Base-by-base conservation (phyloP, 2,888 invertebrate genomes). In the Helicoverpa assulta region DNA sequence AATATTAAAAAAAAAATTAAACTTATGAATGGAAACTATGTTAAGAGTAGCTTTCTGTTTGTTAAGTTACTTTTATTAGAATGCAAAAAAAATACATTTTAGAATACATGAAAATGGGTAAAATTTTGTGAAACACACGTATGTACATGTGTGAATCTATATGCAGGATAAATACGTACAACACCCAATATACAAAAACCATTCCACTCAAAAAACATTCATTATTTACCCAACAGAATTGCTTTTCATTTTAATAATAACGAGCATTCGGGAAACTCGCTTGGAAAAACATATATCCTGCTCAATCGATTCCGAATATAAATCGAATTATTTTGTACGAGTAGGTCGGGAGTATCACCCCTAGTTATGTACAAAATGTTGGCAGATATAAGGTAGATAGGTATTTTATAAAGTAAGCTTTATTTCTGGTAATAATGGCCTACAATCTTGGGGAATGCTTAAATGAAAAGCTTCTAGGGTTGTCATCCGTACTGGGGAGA, bases 281-380 rank as follows among this genome's bases (percentile, higher is more conserved):
- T 37, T 19, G 68, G 50, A 57, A 76, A 40, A 52, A 76, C 18
- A 50, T 40, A 57, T 29, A 7, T 54, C 21, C 21, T 37, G 12
- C 51, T 62, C 50, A 55, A 58, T 81, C 21, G 55, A 47, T 54
- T 51, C 73, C 51, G 76, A 77, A 81, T 77, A 81, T 77, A 77
- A 77, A 77, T 77, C 63, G 76, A 77, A 77, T 77, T 55, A 77
- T 78, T 73, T 73, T n/a, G 16, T 47, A 51, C 29, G 26, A 8
- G 51, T 14, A 56, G 71, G 78, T 71, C 54, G 56, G 52, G 62
- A 33, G 61, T 54, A 47, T 40, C 55, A 43, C 3, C 52, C 59
- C 70, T 76, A 51, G 69, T n/a, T 18, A n/a, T 60, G 26, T 29
- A 26, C 52, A 50, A 47, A 60, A 12, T 37, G 10, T 37, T 0